A percentile compares a stretch with the other conserved stretches of the same genome.
phyloP scores from a whole-genome alignment of 2,113 vertebrate genomes.

The Sisor rabdophorus region DNA sequence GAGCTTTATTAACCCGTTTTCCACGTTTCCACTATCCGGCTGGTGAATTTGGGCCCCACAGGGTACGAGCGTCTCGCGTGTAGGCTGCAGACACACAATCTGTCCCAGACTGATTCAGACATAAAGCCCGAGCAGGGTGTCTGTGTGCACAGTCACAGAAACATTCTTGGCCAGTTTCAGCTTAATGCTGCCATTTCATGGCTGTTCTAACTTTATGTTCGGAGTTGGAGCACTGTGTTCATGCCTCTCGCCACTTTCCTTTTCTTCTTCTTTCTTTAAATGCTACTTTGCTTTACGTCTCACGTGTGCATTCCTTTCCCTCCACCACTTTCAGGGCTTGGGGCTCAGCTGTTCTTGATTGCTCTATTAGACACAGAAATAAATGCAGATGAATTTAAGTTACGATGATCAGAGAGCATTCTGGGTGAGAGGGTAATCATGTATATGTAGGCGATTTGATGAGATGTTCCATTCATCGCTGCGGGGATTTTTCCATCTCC shows the following conservation, averaged over 20 bases:
- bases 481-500: neutral
- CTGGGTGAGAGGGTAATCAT: slow-evolving; percentile 1
- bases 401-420: slow-evolving; percentile 11
- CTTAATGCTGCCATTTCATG: slow-evolving; percentile 29
- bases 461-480: neutral
- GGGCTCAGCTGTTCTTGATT: slow-evolving; percentile 4
- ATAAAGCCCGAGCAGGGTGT: slow-evolving; percentile 7
- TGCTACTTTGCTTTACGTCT: slow-evolving; percentile 32
- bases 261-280: neutral
- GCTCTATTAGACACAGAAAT: neutral
- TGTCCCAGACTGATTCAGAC: slow-evolving; percentile 32
- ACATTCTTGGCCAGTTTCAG: slow-evolving; percentile 27
- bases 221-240: neutral
- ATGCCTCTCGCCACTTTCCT: slow-evolving; percentile 15
- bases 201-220: slow-evolving; percentile 22
- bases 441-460: slow-evolving; percentile 3
- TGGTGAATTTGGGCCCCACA: slow-evolving; percentile 37
- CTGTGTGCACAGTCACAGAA: neutral
- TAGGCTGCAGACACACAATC: slow-evolving; percentile 38
- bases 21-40: slow-evolving; percentile 38
- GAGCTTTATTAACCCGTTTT: slow-evolving; percentile 49
- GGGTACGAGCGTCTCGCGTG: slow-evolving; percentile 37
- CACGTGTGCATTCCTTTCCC: neutral
- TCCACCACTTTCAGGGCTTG: slow-evolving; percentile 16
- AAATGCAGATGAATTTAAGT: slow-evolving; percentile 3